phyloP scores from a whole-genome alignment of 2,797 vertebrate genomes.

The Rhinichthys osculus region DNA sequence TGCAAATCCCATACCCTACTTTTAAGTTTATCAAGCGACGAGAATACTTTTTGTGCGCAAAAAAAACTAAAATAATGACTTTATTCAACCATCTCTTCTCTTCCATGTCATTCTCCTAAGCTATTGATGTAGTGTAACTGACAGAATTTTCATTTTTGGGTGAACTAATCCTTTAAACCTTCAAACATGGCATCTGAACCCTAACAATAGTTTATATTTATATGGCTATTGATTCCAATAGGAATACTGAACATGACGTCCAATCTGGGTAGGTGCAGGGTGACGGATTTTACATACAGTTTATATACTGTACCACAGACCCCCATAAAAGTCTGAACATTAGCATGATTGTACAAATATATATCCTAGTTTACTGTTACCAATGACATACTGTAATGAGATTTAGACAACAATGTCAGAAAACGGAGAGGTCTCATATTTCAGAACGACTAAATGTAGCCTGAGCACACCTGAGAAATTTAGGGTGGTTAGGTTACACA shows the following conservation, averaged over 20 bases:
- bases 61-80: too few relatives aligned
- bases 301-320: not conserved
- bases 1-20: too few relatives aligned
- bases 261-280: not conserved
- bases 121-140: too few relatives aligned
- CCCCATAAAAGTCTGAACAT: not conserved
- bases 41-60: too few relatives aligned
- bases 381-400: not conserved
- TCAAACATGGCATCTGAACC: constrained; percentile 3
- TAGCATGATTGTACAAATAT: not conserved
- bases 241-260: not conserved
- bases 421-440: constrained; percentile 21
- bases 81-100: too few relatives aligned
- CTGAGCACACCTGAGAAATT: constrained; percentile 47
- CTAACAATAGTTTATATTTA: constrained; percentile 21
- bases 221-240: constrained; percentile 11
- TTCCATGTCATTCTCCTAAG: too few relatives aligned
- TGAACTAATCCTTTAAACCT: not conserved
- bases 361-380: not conserved
- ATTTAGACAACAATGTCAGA: not conserved
- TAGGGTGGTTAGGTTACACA: constrained; percentile 39
- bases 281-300: constrained; percentile 3
- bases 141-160: too few relatives aligned
- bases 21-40: too few relatives aligned
- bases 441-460: constrained; percentile 32